These are phyloP conservation scores for Hypselothyrea guttata DNA, from an alignment of 2,888 invertebrate species.

Conservation along the genomic window DNA sequence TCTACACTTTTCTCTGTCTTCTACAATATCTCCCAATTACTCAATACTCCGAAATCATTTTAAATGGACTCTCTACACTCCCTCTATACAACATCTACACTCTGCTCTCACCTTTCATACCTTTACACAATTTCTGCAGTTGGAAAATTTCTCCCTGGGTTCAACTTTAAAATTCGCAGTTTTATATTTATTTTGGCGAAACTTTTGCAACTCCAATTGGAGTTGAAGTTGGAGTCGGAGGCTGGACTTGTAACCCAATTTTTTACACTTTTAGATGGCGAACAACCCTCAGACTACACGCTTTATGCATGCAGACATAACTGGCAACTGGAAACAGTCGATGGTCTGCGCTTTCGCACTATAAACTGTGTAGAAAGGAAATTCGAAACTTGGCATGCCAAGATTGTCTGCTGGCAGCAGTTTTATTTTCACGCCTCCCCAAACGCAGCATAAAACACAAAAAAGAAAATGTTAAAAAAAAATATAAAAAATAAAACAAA, in stretches of 20 bases:
- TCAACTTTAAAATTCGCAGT: conserved; percentile 20
- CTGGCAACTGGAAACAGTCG: conserved; percentile 40
- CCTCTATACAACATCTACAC: no score
- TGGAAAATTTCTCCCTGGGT: background rate
- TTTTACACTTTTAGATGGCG: conserved; percentile 1
- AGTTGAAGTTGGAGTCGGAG: conserved; percentile 16
- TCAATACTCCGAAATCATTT: no score
- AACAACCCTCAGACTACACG: background rate
- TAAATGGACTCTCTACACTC: no score
- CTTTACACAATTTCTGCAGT: no score
- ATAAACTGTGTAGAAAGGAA: no score
- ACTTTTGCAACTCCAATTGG: conserved; percentile 2
- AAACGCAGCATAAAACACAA: conserved; percentile 29
- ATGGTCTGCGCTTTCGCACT: conserved; percentile 27
- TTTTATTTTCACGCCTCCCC: conserved; percentile 58
- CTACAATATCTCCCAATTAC: no score
- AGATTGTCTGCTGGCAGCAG: conserved; percentile 24
- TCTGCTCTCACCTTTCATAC: no score
- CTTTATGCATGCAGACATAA: conserved; percentile 31
- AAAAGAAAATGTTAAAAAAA: conserved; percentile 20
- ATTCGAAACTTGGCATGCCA: conserved; percentile 18
- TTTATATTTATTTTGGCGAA: background rate
- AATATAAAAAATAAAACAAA: conserved; percentile 60
- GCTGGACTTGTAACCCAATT: conserved; percentile 36
- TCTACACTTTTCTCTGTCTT: no score